These are phyloP conservation scores for Holotrichia oblita DNA, from an alignment of 1,140 invertebrate genomes.

Conservation along the genomic window DNA sequence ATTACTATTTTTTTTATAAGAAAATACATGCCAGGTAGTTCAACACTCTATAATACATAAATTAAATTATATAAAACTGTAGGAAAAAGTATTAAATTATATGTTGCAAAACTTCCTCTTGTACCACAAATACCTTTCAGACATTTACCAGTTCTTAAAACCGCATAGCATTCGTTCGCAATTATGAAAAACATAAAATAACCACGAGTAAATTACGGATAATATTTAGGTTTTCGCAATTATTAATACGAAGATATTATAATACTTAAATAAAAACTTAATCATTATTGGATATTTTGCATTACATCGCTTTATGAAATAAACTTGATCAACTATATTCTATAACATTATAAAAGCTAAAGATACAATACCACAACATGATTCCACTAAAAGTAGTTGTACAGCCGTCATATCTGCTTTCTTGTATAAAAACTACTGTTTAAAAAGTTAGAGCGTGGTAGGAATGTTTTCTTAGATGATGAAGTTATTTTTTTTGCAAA, in stretches of 20 bases:
- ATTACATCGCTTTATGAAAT: background rate
- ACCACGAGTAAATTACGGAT: background rate
- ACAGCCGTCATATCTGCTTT: no score
- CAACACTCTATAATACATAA: background rate
- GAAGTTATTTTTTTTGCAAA: no score
- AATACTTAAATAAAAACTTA: background rate
- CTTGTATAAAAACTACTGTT: no score
- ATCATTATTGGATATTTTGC: background rate
- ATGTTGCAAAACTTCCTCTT: slow-evolving; percentile 7
- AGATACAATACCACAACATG: no score
- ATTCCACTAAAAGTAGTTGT: no score
- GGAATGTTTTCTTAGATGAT: no score
- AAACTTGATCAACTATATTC: background rate
- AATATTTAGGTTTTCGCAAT: background rate
- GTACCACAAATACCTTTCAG: slow-evolving; percentile 1
- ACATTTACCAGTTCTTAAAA: background rate
- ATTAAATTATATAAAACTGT: background rate
- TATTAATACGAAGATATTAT: background rate
- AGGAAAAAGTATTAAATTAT: slow-evolving; percentile 14
- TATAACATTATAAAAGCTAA: no score
- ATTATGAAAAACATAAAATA: background rate
- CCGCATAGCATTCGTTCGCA: background rate
- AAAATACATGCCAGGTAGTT: background rate
- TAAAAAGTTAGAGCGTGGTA: no score
- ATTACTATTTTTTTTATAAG: no score